Base-by-base conservation (phyloP, 1,140 invertebrate species). In the Macrostomum lignano region DNA sequence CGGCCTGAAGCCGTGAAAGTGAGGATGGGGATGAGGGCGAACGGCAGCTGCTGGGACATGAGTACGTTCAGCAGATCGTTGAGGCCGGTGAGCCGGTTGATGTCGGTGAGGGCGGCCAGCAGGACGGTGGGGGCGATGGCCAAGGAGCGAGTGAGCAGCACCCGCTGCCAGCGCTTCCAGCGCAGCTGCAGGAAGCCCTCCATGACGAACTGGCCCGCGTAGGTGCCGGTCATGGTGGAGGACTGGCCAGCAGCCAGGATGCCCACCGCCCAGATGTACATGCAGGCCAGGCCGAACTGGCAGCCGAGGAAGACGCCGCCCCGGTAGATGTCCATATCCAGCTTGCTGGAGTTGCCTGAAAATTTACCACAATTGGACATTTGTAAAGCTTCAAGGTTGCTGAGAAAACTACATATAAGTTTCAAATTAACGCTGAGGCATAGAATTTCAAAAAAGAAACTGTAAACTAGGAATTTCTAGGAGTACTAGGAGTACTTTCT, bases 41-140 rank as follows among this genome's bases (percentile, higher is more conserved):
- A 64, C 3, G 61, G 61, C 17, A 64, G 44, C 45, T 79, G 75
- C 1, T 81, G 54, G 38, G 69, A 72, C 75, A 81, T 81, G 3
- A 81, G 62, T 2, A 74, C 74, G 55, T 86, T 86, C 1, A 86
- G 56, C n/a, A 74, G 58, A 48, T 84, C 77, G 48, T 86, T 86
- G 69, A 86, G 70, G 11, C 56, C 59, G 14, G 72, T 74, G 23
- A 86, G 52, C 40, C 78, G 65, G 13, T 68, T 48, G 41, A 84
- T 70, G 31, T 71, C 58, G 30, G 65, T 65, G 39, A 65, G 32
- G 39, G 71, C 66, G 2, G 77, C 73, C 1, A 76, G 61, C 5
- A 72, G 61, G 36, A 86, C 70, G n/a, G 78, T 84, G 2, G 78
- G 79, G 7, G 73, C 54, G 43, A 86, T 82, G 13, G 79, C 79